A percentile compares a stretch with the other conserved stretches of the same genome.
Conservation (phyloP, 37 sponge, comb jelly and placozoan genomes). For the Cliona cf. orientalis region DNA sequence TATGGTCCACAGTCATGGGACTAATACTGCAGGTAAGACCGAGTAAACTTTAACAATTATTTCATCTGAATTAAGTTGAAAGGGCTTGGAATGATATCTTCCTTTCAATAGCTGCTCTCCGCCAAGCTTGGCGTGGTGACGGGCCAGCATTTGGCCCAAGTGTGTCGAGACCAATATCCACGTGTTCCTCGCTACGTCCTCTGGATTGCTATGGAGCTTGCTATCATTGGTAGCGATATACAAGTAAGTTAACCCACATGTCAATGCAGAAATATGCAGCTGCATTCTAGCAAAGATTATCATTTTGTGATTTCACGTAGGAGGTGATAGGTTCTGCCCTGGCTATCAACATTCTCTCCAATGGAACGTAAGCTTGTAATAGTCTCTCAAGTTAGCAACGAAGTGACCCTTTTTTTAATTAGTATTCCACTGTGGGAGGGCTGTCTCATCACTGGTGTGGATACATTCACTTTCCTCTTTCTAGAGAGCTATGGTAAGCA, state of each 20-base stretch:
- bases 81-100: no score
- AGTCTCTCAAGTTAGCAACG: no score
- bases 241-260: constrained; percentile 68
- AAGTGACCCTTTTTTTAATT: no score
- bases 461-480: constrained; percentile 91
- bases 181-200: constrained; percentile 78
- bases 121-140: constrained; percentile 87
- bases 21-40: constrained; percentile 76
- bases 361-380: constrained; percentile 74
- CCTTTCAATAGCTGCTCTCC: constrained; percentile 85
- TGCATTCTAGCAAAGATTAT: no score
- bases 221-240: constrained; percentile 97
- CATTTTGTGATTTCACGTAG: no score
- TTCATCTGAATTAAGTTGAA: no score
- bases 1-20: constrained; percentile 87
- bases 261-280: no score
- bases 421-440: constrained; percentile 92
- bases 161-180: constrained; percentile 83
- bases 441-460: constrained; percentile 85
- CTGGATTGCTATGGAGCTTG: constrained; percentile 93
- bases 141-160: constrained; percentile 89
- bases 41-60: no score
- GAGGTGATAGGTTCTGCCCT: constrained; percentile 96
- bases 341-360: constrained; percentile 85
- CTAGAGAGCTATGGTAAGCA: constrained; percentile 89